Evolutionary conservation across 1,140 invertebrate genomes (phyloP), one percentile per base, ranked within the genome.

Genomic region (Diachasma alloeum): DNA sequence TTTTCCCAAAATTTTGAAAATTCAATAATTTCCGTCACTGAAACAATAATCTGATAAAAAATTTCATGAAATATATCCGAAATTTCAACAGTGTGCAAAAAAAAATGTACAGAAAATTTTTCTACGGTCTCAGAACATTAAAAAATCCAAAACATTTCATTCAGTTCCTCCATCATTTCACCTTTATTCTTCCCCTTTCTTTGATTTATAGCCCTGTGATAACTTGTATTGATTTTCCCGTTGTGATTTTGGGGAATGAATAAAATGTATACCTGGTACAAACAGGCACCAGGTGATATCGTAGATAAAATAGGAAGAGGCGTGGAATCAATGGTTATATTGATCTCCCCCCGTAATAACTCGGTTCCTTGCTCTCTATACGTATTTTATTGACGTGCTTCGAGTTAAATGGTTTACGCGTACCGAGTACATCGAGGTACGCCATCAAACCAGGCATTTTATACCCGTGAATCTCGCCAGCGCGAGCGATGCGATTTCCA

Each of bases 281-380:
- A 53, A 37, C 72, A 74, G 78, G 79, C 77, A 83, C 79, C 73
- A 31, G 69, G 81, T 79, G 15, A 48, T 24, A 10, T 19, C 22
- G 31, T 48, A 26, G 44, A 72, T 72, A 72, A 48, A 72, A 53
- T 36, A 42, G 17, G 42, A 39, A 42, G 37, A 67, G 11, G 5
- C 36, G 70, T 42, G 48, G 22, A 48, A 72, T 72, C 70, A 36
- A 48, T 53, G 70, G 42, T 72, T 48, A 26, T 19, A 72, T 72
- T 39, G 70, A 72, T 72, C n/a, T n/a, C 46, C 39, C 24, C 15
- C 2, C 6, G 48, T 46, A 24, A 44, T 72, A 44, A 46, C 39
- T 46, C 70, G 19, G 31, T 69, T 42, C 15, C 70, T 72, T 24
- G 17, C 44, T 72, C 24, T 71, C 39, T 72, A 42, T 72, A 8